Evolutionary conservation across 2,888 invertebrate genomes (phyloP), one percentile per base, ranked within the genome.

Genomic region (Adelphocoris suturalis): DNA sequence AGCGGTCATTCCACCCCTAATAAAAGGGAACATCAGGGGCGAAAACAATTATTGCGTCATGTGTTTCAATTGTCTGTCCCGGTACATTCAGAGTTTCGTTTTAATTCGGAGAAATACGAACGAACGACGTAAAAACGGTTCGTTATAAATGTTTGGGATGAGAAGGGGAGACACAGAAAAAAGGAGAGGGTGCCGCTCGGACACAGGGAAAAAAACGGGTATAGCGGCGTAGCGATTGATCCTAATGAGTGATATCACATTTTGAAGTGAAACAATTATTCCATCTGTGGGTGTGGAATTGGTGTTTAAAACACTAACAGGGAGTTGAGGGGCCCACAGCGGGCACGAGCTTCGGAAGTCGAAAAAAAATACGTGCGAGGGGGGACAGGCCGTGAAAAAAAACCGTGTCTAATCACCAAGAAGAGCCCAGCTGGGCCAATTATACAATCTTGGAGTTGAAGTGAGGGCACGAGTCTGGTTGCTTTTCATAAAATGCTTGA

Each of bases 231-330:
- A 80, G 80, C 88, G 78, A 61, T 76, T 88, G 78, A 88, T 88
- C 52, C 78, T 88, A 88, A 88, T 88, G 88, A 88, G 88, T 78
- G 78, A 88, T 88, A 78, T 88, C 88, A 78, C 76, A 46, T 78
- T 88, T 88, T 88, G 88, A 88, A 88, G 88, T 76, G 76, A 78
- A 78, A 88, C 76, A 88, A 78, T 88, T 76, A 78, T 88, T 88
- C 78, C 76, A 88, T 88, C 78, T 88, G 88, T 85, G 57, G 75
- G 68, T 86, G 68, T 86, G 75, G 86, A 86, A 86, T 86, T 61
- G 86, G 28, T 86, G 86, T 86, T 75, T 68, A 46, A 75, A 28
- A 75, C 86, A 16, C 86, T 19, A 16, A 19, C 28, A 85, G 78
- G 47, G 78, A 78, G 47, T 47, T 82, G 82, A 82, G 61, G 37